Evolutionary conservation across 2,113 vertebrate species (phyloP).

Genomic region (Apaloderma vittatum): DNA sequence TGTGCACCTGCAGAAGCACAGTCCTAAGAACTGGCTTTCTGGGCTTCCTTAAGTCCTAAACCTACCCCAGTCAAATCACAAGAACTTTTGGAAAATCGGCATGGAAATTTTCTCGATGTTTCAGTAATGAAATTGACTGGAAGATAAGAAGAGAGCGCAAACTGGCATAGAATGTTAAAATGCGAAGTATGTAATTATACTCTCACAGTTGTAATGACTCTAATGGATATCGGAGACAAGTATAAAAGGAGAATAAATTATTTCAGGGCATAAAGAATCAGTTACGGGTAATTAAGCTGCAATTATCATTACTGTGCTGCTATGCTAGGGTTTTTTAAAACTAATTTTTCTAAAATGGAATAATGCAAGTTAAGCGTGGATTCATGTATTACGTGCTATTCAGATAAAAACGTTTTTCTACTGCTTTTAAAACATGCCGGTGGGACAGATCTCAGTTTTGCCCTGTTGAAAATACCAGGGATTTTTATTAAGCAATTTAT

Average conservation of each 20-base stretch:
- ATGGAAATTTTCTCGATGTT: conserved; percentile 9
- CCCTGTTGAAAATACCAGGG: background rate
- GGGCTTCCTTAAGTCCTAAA: background rate
- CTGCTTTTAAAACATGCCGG: conserved; percentile 34
- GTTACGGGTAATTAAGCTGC: conserved; percentile 61
- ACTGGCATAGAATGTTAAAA: conserved; percentile 36
- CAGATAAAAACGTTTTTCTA: conserved; percentile 46
- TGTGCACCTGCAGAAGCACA: background rate
- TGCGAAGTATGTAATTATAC: conserved; percentile 59
- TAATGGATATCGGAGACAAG: conserved; percentile 60
- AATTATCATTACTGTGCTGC: conserved; percentile 61
- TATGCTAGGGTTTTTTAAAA: background rate
- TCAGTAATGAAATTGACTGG: conserved; percentile 24
- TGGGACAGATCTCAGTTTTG: background rate
- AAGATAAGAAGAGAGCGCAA: conserved; percentile 40
- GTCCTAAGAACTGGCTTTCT: background rate
- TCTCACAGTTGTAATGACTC: conserved; percentile 50
- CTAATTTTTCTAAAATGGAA: conserved; percentile 39
- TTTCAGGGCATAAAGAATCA: conserved; percentile 57
- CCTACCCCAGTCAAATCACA: background rate
- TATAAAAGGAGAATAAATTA: conserved; percentile 60
- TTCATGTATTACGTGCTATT: conserved; percentile 38
- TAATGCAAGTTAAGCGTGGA: conserved; percentile 14
- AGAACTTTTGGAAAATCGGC: background rate
- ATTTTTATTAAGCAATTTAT: background rate